phyloP scores from a whole-genome alignment of 2,888 invertebrate species.

The Theodoxus fluviatilis region DNA sequence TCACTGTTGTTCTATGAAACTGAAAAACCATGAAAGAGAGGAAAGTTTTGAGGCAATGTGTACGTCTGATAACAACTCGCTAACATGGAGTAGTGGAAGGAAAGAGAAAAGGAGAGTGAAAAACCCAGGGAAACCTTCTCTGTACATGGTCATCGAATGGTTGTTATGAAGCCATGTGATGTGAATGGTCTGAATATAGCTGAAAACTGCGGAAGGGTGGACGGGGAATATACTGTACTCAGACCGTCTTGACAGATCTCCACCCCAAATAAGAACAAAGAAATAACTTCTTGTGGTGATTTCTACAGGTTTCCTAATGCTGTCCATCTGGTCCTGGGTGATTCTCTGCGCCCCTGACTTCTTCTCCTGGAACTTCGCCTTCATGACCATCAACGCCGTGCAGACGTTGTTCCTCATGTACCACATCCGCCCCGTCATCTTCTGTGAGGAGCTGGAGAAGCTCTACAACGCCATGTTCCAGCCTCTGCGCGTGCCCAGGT shows the following conservation, averaged over 20 bases:
- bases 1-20: too few relatives aligned
- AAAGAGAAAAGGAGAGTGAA: too few relatives aligned
- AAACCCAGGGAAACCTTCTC: not conserved
- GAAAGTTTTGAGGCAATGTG: too few relatives aligned
- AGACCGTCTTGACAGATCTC: too few relatives aligned
- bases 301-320: constrained; percentile 76
- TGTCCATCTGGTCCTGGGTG: constrained; percentile 89
- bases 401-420: constrained; percentile 83
- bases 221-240: too few relatives aligned
- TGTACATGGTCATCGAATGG: not conserved
- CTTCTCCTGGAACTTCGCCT: constrained; percentile 86
- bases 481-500: constrained; percentile 75
- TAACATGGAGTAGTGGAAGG: too few relatives aligned
- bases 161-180: not conserved
- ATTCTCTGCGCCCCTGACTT: constrained; percentile 86
- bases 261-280: too few relatives aligned
- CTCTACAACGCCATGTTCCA: constrained; percentile 81
- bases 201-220: too few relatives aligned
- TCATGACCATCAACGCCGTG: constrained; percentile 80
- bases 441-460: constrained; percentile 83
- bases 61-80: too few relatives aligned
- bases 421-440: constrained; percentile 82
- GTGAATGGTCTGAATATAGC: not conserved
- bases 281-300: not conserved
- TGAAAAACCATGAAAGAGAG: too few relatives aligned